A percentile compares a stretch with the other conserved stretches of the same genome.
Evolutionary conservation across 2,113 vertebrate genomes (phyloP).

Genomic region (Callaeas wilsoni): DNA sequence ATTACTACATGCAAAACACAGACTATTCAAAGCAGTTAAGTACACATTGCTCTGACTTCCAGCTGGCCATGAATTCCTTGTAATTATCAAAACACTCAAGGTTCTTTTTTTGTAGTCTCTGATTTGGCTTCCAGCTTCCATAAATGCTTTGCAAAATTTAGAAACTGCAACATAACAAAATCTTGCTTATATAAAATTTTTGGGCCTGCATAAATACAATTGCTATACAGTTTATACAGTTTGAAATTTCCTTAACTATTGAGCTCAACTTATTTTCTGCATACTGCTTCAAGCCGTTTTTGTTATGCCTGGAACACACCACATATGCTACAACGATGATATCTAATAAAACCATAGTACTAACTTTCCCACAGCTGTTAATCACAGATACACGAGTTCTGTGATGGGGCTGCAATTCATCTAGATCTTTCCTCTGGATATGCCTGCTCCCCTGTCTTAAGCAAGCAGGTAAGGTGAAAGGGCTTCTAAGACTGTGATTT

Average conservation of each 20-base stretch:
- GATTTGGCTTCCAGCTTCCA: not conserved
- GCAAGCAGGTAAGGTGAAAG: not conserved
- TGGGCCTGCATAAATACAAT: not conserved
- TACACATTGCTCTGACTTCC: slow-evolving; percentile 16
- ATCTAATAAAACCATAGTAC: not conserved
- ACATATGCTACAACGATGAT: not conserved
- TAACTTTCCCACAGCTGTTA: not conserved
- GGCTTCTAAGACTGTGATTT: not conserved
- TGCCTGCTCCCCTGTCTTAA: not conserved
- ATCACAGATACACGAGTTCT: not conserved
- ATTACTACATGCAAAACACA: not conserved
- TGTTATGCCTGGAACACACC: not conserved
- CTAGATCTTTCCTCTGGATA: not conserved
- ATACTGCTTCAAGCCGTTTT: not conserved
- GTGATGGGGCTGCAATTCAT: not conserved
- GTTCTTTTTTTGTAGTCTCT: not conserved
- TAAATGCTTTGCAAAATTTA: not conserved
- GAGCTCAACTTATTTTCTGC: not conserved
- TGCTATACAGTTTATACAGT: not conserved
- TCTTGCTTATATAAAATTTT: not conserved
- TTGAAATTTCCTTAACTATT: not conserved
- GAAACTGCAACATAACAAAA: not conserved
- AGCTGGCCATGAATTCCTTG: slow-evolving; percentile 3
- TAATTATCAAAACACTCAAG: not conserved
- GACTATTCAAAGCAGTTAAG: not conserved